phyloP scores from a whole-genome alignment of 1,140 invertebrate species.

The Listronotus oregonensis region DNA sequence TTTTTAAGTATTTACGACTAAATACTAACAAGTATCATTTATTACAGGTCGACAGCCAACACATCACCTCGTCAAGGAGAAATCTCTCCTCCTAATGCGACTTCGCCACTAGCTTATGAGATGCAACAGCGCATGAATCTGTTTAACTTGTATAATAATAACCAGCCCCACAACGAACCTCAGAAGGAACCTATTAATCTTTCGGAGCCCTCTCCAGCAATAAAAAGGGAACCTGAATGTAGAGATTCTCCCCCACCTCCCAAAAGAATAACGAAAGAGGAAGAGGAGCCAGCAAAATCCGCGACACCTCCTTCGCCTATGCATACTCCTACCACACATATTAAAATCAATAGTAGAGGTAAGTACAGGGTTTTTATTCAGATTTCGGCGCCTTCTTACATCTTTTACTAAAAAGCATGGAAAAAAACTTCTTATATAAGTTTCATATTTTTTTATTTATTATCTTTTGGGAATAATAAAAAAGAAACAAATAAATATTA shows the following conservation, averaged over 20 bases:
- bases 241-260: slow-evolving; percentile 62
- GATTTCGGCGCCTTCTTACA: too few relatives aligned
- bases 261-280: slow-evolving; percentile 64
- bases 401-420: too few relatives aligned
- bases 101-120: slow-evolving; percentile 68
- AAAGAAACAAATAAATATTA: too few relatives aligned
- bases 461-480: too few relatives aligned
- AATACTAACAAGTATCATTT: not conserved
- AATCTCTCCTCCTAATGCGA: slow-evolving; percentile 62
- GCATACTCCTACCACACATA: slow-evolving; percentile 69
- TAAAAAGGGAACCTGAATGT: slow-evolving; percentile 68
- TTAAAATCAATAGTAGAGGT: slow-evolving; percentile 90
- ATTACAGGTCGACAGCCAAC: slow-evolving; percentile 44
- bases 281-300: slow-evolving; percentile 49
- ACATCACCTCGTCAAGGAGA: slow-evolving; percentile 62
- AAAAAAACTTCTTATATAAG: too few relatives aligned
- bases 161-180: slow-evolving; percentile 59
- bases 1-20: not conserved
- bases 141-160: slow-evolving; percentile 81
- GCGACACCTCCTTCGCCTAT: slow-evolving; percentile 18
- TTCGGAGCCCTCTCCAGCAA: slow-evolving; percentile 59
- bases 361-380: slow-evolving; percentile 50
- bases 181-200: slow-evolving; percentile 68
- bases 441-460: too few relatives aligned
- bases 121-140: slow-evolving; percentile 75